Percentiles rank a stretch among this genome's conserved stretches.
Evolutionary conservation across 2,113 vertebrate genomes (phyloP).

Genomic region (Semicossyphus pulcher): DNA sequence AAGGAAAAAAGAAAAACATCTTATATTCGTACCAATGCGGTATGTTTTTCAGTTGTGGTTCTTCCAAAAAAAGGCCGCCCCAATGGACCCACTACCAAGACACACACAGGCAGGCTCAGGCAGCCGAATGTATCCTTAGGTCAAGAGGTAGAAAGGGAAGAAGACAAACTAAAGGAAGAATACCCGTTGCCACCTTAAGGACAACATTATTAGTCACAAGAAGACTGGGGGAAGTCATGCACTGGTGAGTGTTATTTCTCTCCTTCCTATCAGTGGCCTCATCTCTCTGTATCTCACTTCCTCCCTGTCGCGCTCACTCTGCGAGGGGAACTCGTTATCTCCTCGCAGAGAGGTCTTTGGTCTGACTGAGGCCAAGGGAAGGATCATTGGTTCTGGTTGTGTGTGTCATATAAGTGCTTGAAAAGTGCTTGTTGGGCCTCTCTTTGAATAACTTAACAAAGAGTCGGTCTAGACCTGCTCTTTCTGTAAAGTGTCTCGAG

Average conservation of each 20-base stretch:
- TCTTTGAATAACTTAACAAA: no score
- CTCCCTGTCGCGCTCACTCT: conserved; percentile 42
- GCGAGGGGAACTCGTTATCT: conserved; percentile 59
- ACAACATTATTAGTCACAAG: conserved; percentile 77
- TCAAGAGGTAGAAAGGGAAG: conserved; percentile 3
- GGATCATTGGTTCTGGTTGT: conserved; percentile 58
- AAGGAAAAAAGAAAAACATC: no score
- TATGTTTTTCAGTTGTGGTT: no score
- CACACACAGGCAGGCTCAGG: background rate
- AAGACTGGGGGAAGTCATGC: conserved; percentile 45
- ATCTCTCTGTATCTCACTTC: conserved; percentile 65
- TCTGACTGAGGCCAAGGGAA: conserved; percentile 55
- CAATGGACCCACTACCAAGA: no score
- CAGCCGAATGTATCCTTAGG: conserved; percentile 17
- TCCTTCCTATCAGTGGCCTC: conserved; percentile 55
- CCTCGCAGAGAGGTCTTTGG: conserved; percentile 51
- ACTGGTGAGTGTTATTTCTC: conserved; percentile 56
- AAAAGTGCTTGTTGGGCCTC: no score
- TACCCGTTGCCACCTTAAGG: conserved; percentile 59
- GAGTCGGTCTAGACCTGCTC: no score
- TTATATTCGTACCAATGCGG: no score
- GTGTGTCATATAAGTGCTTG: conserved; percentile 32
- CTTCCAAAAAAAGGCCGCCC: no score
- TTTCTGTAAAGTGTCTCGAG: no score
- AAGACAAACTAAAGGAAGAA: conserved; percentile 48